Conservation (phyloP, 2,113 vertebrate species). For the Bubalus kerabau region DNA sequence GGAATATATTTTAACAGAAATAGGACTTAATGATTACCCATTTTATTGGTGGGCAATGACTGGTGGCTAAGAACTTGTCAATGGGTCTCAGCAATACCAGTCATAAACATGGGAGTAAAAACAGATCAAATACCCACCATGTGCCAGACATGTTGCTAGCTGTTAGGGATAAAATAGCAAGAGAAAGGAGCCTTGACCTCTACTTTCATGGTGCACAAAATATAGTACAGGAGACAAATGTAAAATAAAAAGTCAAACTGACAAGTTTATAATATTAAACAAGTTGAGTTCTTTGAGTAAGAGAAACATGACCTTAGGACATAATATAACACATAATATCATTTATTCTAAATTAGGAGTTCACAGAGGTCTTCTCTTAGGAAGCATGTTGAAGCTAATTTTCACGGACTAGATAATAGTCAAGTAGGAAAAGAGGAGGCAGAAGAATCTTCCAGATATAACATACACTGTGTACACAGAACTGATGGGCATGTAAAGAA, state of each 20-base stretch:
- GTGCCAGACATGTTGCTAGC: accelerated
- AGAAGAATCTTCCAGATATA: not conserved
- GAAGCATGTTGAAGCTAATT: not conserved
- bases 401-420: not conserved
- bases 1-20: not conserved
- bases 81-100: not conserved
- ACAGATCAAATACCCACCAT: not conserved
- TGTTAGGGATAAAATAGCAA: not conserved
- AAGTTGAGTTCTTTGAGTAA: not conserved
- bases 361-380: not conserved
- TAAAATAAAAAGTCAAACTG: not conserved
- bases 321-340: not conserved
- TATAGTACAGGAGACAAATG: not conserved
- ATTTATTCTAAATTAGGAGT: not conserved
- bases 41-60: not conserved
- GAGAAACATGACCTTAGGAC: not conserved
- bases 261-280: not conserved
- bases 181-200: not conserved
- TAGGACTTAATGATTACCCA: not conserved
- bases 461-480: not conserved
- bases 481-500: accelerated
- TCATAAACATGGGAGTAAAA: not conserved
- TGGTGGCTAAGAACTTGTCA: not conserved
- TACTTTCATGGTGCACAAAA: not conserved
- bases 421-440: not conserved